Percentiles rank a stretch among this genome's conserved stretches.
Evolutionary conservation across 1,140 invertebrate species (phyloP).

Genomic region (Eufriesea mexicana): DNA sequence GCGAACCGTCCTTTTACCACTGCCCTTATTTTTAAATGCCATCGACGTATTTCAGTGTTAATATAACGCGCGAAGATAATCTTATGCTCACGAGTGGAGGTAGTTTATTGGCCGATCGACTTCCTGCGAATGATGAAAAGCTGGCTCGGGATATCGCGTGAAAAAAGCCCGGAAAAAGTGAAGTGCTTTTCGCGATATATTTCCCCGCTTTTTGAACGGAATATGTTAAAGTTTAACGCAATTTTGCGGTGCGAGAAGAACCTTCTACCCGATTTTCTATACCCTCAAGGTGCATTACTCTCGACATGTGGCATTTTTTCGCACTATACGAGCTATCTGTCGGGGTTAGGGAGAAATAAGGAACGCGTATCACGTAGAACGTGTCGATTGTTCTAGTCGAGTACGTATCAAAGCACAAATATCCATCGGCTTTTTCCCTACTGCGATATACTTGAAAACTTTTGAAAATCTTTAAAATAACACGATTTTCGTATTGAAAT

Average conservation of each 20-base stretch:
- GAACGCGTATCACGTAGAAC: too few species aligned
- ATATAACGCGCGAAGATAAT: constrained; percentile 1
- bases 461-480: too few species aligned
- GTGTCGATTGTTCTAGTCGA: too few species aligned
- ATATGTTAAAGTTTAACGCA: constrained; percentile 30
- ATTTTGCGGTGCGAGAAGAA: not conserved
- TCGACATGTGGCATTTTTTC: not conserved
- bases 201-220: not conserved
- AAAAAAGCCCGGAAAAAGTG: not conserved
- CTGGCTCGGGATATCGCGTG: not conserved
- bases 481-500: too few species aligned
- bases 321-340: not conserved
- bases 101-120: constrained; percentile 29
- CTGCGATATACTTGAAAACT: too few species aligned
- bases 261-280: not conserved
- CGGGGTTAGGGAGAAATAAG: not conserved
- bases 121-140: constrained; percentile 12
- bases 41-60: constrained; percentile 7
- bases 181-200: constrained; percentile 13
- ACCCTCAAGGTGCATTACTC: not conserved
- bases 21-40: constrained; percentile 12
- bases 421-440: too few species aligned
- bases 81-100: not conserved
- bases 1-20: not conserved
- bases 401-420: too few species aligned